phyloP scores from a whole-genome alignment of 2,113 vertebrate species.

The Prietella phreatophila region DNA sequence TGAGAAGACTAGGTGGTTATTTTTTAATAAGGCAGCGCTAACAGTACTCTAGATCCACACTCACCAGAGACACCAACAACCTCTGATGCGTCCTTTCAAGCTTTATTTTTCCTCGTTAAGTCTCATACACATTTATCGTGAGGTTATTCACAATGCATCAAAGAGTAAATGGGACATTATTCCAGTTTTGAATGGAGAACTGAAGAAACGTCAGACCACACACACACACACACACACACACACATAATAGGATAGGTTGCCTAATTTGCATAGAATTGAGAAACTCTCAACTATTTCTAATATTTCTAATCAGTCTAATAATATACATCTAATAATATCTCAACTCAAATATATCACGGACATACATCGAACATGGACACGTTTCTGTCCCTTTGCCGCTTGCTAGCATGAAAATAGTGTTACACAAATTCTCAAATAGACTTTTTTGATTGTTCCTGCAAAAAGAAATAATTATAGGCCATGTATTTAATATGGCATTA shows the following conservation, averaged over 20 bases:
- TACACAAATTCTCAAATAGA: background rate
- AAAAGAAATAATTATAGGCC: background rate
- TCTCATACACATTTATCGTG: background rate
- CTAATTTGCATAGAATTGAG: background rate
- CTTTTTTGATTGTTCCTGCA: background rate
- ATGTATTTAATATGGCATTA: background rate
- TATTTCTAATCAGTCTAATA: no score
- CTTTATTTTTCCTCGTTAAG: background rate
- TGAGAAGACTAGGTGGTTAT: background rate
- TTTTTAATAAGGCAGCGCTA: background rate
- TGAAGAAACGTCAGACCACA: background rate
- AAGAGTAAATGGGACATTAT: background rate
- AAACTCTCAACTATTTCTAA: background rate
- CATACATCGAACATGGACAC: background rate
- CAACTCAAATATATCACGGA: background rate
- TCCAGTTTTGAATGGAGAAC: background rate
- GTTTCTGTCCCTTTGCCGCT: background rate
- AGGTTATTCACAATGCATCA: background rate
- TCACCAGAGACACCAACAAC: background rate
- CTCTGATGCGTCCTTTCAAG: background rate
- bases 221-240: background rate
- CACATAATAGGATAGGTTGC: background rate
- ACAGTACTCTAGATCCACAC: background rate
- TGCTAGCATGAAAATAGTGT: background rate
- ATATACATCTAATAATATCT: no score